Base-by-base conservation (phyloP, 2,113 vertebrate species). In the Sakesphorus luctuosus region DNA sequence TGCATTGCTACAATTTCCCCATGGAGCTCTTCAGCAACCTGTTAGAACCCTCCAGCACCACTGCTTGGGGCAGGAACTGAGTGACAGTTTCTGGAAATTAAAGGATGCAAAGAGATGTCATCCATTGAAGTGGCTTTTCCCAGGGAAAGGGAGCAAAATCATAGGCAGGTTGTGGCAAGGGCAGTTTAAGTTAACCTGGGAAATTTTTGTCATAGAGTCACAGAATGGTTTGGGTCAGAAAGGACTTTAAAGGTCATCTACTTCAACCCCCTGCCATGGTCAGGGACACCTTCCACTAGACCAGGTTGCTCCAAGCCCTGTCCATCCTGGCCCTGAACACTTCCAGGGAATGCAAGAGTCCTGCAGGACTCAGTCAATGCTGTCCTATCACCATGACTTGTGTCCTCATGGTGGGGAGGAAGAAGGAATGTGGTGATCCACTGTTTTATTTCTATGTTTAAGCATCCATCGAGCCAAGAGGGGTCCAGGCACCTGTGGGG, bases 331-430 rank as follows among this genome's bases (percentile, higher is more conserved):
- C 14, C 29, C n/a, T 46, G 63, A 21, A 16, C 43, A 33, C 21
- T 46, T 33, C 43, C 63, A 66, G 43, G 62, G 21, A 28, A 19
- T 7, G 18, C 1, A 3, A 29, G 44, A 11, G 25, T 36, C 44
- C 31, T 6, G 7, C 5, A 8, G 3, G 9, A 31, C 11, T 31
- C 14, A 31, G 26, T 29, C n/a, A 2, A 29, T 0, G 1, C 0
- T 1, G 43, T 33, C 9, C 43, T 43, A 28, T 25, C 0, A 1
- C 38, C 49, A 23, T 56, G 68, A 19, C 1, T 0, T 1, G 15
- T 19, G 35, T 84, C 74, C 84, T 67, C 7, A 0, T 0, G 1
- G 53, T 7, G 2, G 28, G 38, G 46, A 77, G 61, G 49, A 73
- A 38, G 29, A 38, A 69, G 43, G 36, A 40, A 11, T 0, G 6